Conservation (phyloP, 2,797 vertebrate species). For the Perodicticus potto region DNA sequence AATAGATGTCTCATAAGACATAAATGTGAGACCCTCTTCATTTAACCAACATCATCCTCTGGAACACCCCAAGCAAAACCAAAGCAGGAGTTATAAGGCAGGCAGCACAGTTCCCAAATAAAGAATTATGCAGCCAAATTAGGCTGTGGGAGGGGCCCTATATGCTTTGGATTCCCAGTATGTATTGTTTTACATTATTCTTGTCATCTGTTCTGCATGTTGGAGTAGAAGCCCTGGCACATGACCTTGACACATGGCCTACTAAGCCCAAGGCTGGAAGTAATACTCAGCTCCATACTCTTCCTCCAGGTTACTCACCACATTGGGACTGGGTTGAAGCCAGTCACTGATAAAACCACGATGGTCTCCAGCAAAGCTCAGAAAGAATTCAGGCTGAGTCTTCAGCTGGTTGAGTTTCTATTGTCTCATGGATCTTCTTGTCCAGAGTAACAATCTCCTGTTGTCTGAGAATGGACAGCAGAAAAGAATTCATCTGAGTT, state of each 20-base stretch:
- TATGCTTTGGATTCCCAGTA: slow-evolving; percentile 98
- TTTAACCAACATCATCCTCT: slow-evolving; percentile 80
- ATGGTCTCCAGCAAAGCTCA: slow-evolving; percentile 98
- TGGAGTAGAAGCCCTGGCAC: slow-evolving; percentile 99
- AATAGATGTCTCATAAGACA: slow-evolving; percentile 76
- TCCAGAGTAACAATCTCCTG: too few species aligned
- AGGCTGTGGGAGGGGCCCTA: slow-evolving; percentile 86
- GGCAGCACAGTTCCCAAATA: slow-evolving; percentile 81
- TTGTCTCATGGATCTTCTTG: slow-evolving; percentile 97
- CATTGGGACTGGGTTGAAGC: slow-evolving; percentile 96
- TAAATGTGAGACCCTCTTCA: slow-evolving; percentile 77
- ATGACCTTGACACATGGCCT: slow-evolving; percentile 90
- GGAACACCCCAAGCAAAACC: slow-evolving; percentile 83
- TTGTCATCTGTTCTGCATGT: slow-evolving; percentile 98
- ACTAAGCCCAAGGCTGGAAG: slow-evolving; percentile 99
- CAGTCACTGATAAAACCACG: slow-evolving; percentile 99
- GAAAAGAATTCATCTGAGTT: too few species aligned
- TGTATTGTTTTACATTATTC: slow-evolving; percentile 95
- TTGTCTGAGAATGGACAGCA: too few species aligned
- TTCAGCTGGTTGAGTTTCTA: slow-evolving; percentile 99
- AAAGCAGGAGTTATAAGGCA: slow-evolving; percentile 83
- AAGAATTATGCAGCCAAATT: slow-evolving; percentile 77
- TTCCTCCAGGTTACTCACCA: slow-evolving; percentile 98
- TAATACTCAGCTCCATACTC: slow-evolving; percentile 98
- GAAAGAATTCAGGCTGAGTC: slow-evolving; percentile 99